Evolutionary conservation across 2,113 vertebrate species (phyloP).

Genomic region (Ovis canadensis): DNA sequence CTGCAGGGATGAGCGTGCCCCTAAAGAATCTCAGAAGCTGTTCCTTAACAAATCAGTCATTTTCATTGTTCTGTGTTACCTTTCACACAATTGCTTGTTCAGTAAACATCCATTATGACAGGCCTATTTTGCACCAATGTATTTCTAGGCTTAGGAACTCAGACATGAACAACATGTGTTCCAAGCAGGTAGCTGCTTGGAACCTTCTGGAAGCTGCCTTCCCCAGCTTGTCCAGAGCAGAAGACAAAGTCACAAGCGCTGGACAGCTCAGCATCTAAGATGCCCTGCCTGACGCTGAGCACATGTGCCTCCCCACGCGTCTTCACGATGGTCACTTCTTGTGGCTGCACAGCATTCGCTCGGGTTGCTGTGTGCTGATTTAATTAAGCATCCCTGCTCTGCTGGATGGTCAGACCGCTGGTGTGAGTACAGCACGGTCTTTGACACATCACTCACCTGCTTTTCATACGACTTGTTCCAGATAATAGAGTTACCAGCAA

Average conservation of each 20-base stretch:
- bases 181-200: not conserved
- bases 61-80: not conserved
- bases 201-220: not conserved
- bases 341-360: not conserved
- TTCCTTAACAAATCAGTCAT: not conserved
- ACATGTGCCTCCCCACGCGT: accelerated
- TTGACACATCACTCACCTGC: not conserved
- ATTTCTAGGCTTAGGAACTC: not conserved
- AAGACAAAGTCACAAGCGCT: not conserved
- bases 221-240: not conserved
- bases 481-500: not conserved
- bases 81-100: not conserved
- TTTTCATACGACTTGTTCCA: not conserved
- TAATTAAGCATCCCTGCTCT: not conserved
- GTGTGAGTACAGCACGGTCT: not conserved
- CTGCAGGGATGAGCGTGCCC: not conserved
- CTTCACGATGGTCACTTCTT: not conserved
- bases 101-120: not conserved
- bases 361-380: not conserved
- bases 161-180: not conserved
- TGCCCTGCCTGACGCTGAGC: not conserved
- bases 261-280: not conserved
- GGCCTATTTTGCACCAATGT: not conserved
- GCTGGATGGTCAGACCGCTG: not conserved
- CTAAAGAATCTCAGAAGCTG: not conserved